phyloP scores from a whole-genome alignment of 2,797 vertebrate species.

The Hippocampus kuda region DNA sequence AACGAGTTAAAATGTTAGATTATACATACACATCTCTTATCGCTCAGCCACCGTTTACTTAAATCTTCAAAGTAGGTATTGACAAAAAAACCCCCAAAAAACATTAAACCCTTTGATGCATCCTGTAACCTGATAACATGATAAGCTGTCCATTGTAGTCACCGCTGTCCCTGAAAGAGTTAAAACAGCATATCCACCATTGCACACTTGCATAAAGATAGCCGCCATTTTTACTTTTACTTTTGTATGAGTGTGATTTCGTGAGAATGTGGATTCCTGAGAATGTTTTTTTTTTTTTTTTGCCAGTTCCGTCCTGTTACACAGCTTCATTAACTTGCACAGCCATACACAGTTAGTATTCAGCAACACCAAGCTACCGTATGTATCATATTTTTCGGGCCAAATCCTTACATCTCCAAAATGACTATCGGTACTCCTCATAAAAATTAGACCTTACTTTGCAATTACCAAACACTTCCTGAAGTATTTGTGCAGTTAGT shows the following conservation, averaged over 20 bases:
- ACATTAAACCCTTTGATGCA: too few relatives aligned
- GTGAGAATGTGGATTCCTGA: background rate
- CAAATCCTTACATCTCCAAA: too few relatives aligned
- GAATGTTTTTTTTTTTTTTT: background rate
- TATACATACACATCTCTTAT: background rate
- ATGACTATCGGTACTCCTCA: too few relatives aligned
- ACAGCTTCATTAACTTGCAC: background rate
- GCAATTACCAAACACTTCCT: background rate
- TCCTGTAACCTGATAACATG: too few relatives aligned
- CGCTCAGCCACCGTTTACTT: background rate
- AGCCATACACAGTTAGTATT: background rate
- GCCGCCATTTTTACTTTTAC: background rate
- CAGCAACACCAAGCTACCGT: background rate
- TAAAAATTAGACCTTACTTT: background rate
- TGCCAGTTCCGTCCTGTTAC: background rate
- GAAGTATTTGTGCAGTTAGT: background rate
- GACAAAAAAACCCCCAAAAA: background rate
- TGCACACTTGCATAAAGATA: background rate
- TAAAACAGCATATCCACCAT: background rate
- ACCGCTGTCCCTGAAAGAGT: background rate
- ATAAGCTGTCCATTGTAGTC: too few relatives aligned
- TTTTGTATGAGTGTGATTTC: background rate
- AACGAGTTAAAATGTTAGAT: background rate
- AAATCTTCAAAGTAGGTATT: background rate
- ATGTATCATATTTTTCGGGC: background rate